Evolutionary conservation across 1,140 invertebrate genomes (phyloP), one percentile per base, ranked within the genome.

Genomic region (Rhysida immarginata): DNA sequence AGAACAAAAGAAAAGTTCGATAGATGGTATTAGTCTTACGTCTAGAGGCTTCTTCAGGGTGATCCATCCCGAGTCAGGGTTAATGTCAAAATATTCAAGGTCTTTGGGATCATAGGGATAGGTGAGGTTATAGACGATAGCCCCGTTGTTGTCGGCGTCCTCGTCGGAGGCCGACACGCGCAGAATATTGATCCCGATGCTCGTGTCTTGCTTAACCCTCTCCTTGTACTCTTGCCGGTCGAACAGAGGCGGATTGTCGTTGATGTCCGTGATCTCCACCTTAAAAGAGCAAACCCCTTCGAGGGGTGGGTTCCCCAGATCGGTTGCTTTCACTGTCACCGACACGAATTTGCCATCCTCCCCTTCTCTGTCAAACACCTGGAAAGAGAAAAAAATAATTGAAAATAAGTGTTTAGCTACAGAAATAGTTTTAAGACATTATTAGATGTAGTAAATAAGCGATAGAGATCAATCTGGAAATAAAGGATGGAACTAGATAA

Each of bases 181-280:
- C 48, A 95, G 72, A 61, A 95, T 94, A 69, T 93, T 94, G 26
- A 88, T 93, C 43, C 90, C 90, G 61, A 92, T 90, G 71, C 87
- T 92, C 23, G 90, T 91, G 67, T 95, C 91, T 77, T 95, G 91
- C 72, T 94, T 94, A 13, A 95, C 89, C 72, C 94, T 93, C 70
- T 95, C 91, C 58, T 91, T 84, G 71, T 94, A 95, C 87, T 91
- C 89, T 79, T 94, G 89, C 75, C 91, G 77, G 73, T 94, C 90
- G 71, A 95, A 95, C 23, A 95, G 71, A 1, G 90, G 91, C 16
- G 89, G 88, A 71, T 93, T 94, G 54, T 75, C 91, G 65, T 96
- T 95, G 1, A 92, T 87, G 69, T 95, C 91, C 0, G 89, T 91
- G 27, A 96, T 94, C 76, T 96, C 91, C 29, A 96, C 91, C 2